Base-by-base conservation (phyloP, 2,797 vertebrate genomes). In the Squalus acanthias region DNA sequence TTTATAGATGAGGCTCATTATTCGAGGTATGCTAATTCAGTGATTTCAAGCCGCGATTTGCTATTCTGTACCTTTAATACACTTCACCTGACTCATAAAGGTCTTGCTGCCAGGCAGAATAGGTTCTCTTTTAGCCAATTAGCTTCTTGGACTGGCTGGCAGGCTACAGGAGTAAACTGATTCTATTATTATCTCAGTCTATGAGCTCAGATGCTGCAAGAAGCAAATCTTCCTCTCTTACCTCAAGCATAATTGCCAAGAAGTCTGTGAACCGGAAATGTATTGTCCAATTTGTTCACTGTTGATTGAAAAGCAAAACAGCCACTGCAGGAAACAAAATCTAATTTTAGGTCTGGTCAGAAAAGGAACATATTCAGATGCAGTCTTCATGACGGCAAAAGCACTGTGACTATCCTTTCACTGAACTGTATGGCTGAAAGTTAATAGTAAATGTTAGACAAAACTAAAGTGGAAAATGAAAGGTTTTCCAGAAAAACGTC, bases 211-310 rank as follows among this genome's bases (percentile, higher is more conserved):
- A 96, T 76, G 70, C 96, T 96, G 96, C 96, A 96, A 96, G 97
- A 97, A 94, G 13, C 96, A 96, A 97, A 97, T 96, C 74, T 97
- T 96, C 96, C 97, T 96, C 2, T 96, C 92, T 96, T 96, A 96
- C 96, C 96, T 97, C 96, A 96, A 95, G 96, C 96, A 97, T 97
- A 97, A 97, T 97, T 96, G 96, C 96, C 96, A 96, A 96, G 96
- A 97, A 97, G 96, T 96, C 97, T 96, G 96, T 93, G 96, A 97
- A 96, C 96, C 70, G 96, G 96, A 67, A 97, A 97, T 97, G 97
- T 96, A 97, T 97, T 96, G 91, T 96, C 97, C 96, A 96, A 46
- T 97, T 96, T 96, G 53, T 96, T 97, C 96, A 33, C 79, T 97
- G 94, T 95, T 95, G 94, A 95, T 60, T 74, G 94, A 95, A 95